These are phyloP conservation scores for Collichthys lucidus DNA, from an alignment of 2,113 vertebrate genomes.

Conservation along the genomic window DNA sequence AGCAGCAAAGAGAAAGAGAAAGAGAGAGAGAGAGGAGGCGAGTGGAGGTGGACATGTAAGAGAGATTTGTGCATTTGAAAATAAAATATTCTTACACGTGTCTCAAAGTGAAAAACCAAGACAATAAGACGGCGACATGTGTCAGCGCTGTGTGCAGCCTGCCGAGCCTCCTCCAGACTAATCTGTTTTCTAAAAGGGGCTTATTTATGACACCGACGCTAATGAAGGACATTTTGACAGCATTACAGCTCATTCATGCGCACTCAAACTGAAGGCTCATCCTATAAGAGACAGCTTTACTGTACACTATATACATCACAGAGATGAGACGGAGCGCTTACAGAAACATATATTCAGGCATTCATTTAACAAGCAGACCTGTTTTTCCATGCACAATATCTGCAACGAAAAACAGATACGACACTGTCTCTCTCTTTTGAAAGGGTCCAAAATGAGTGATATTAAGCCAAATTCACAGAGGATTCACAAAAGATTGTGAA, in stretches of 20 bases:
- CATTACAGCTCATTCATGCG: slow-evolving; percentile 33
- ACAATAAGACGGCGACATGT: slow-evolving; percentile 27
- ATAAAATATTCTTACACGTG: background rate
- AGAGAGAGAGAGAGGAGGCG: background rate
- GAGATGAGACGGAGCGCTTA: background rate
- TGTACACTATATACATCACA: background rate
- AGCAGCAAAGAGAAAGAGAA: slow-evolving; percentile 15
- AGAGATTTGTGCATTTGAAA: background rate
- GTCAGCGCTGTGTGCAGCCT: slow-evolving; percentile 4
- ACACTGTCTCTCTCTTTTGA: background rate
- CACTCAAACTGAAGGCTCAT: background rate
- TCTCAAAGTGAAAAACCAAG: slow-evolving; percentile 19
- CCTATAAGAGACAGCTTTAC: slow-evolving; percentile 21
- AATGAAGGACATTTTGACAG: slow-evolving; percentile 48
- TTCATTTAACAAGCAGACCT: background rate
- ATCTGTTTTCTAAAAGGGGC: slow-evolving; percentile 31
- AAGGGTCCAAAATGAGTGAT: background rate
- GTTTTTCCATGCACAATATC: background rate
- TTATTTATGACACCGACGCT: slow-evolving; percentile 40
- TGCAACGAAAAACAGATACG: no score
- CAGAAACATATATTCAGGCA: background rate
- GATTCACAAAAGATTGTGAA: background rate
- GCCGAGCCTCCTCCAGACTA: slow-evolving; percentile 28
- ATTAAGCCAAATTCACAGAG: background rate
- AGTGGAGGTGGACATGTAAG: background rate